Base-by-base conservation (phyloP, 2,113 vertebrate genomes). In the Alouatta palliata region DNA sequence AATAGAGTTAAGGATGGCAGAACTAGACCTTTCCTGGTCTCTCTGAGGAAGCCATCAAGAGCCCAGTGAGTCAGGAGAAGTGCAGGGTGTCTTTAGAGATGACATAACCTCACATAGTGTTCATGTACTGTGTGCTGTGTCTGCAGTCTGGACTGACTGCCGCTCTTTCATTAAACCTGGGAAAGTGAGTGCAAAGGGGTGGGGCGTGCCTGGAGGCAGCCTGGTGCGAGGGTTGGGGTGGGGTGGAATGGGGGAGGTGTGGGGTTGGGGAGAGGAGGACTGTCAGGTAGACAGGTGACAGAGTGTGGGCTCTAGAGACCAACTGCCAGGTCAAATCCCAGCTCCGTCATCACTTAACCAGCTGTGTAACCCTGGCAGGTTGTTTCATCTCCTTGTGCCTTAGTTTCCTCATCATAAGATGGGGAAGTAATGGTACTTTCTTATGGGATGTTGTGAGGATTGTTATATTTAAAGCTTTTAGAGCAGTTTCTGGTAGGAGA, bases 41-140 rank as follows among this genome's bases (percentile, higher is more conserved):
- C 30, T 80, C 61, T 56, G 30, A 80, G 73, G 23, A n/a, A 93
- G 87, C 82, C 7, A 0, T 37, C 0, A 0, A 25, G 77, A 68
- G 35, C 64, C 23, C 4, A 11, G 66, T 64, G 54, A 17, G 47
- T 83, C 45, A 32, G 45, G 54, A 89, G 52, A 13, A 17, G n/a
- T 8, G 56, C 70, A 61, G 2, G 70, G 70, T 14, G 2, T 35
- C n/a, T 58, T 56, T 20, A 77, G 80, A 66, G 81, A 9, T 61
- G 52, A 47, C 0, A 0, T 30, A 19, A 45, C 83, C 49, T 47
- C 43, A 1, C 71, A 66, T 23, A 14, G 37, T 8, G 4, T 8
- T 30, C 5, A 0, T 35, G n/a, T 0, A 6, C 30, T 8, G 7
- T 32, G 66, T n/a, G 30, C 58, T 20, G 0, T 4, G 32, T 73